Evolutionary conservation across 1,140 invertebrate genomes (phyloP).

Genomic region (Papilio aristodemus): DNA sequence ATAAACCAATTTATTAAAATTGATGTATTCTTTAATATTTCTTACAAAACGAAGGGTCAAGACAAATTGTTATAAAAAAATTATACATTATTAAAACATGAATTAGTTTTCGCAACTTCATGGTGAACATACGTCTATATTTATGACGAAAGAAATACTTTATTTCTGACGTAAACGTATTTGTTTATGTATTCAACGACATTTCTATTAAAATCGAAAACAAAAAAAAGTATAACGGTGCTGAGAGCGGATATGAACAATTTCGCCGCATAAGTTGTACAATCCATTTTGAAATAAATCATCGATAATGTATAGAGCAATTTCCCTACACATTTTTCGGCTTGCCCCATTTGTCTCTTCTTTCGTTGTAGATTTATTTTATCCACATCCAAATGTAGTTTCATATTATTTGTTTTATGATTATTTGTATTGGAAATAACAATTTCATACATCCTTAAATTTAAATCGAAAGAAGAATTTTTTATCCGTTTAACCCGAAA

Average conservation of each 20-base stretch:
- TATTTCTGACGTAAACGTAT: neutral
- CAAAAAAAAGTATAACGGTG: neutral
- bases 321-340: slow-evolving; percentile 30
- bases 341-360: slow-evolving; percentile 20
- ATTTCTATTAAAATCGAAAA: neutral
- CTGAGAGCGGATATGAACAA: slow-evolving; percentile 11
- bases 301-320: slow-evolving; percentile 20
- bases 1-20: slow-evolving; percentile 1
- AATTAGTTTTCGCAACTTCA: too few species aligned
- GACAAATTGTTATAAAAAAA: neutral
- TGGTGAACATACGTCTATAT: too few species aligned
- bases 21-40: neutral
- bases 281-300: slow-evolving; percentile 27
- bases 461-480: too few species aligned
- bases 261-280: slow-evolving; percentile 11
- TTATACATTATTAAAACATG: neutral
- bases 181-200: neutral
- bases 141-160: too few species aligned
- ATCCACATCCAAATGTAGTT: slow-evolving; percentile 6
- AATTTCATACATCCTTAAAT: neutral
- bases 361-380: slow-evolving; percentile 19
- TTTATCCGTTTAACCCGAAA: too few species aligned
- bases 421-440: slow-evolving; percentile 1
- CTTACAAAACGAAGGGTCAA: neutral
- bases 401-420: slow-evolving; percentile 19